Base-by-base conservation (phyloP, 2,113 vertebrate genomes). In the rat (Rattus norvegicus) region DNA sequence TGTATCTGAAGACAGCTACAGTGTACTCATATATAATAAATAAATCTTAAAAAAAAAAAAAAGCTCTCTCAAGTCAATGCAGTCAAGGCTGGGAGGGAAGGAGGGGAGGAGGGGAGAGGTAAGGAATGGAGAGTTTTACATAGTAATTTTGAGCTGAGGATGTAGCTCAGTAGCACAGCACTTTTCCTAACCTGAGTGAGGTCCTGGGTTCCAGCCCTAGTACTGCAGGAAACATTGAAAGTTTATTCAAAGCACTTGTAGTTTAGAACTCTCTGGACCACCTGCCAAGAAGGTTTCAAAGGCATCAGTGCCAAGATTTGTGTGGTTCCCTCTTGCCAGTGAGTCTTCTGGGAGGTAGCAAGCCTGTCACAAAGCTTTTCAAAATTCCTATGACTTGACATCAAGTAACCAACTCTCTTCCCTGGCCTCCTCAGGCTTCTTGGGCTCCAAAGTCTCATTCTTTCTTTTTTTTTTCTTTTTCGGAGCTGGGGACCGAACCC, bases 351-450 rank as follows among this genome's bases (percentile, higher is more conserved):
- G 33, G 65, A 80, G 75, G 52, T 54, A 63, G 70, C n/a, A 6
- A 33, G 54, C 69, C 56, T 80, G 33, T 84, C 76, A 79, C 70
- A 91, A 90, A 92, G 49, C 43, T 67, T 47, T 61, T 90, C 49
- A 73, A 24, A 39, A 84, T 88, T 92, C 93, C 69, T 95, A 72
- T 90, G 75, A 85, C 61, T 84, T 80, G 81, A 80, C 61, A 86
- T 88, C 90, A 92, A 54, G 11, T 36, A 92, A 79, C 72, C 14
- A 11, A 56, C 43, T 95, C 83, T 88, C 59, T 63, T 86, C 43
- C 20, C 20, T 69, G 56, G 13, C 26, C 69, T 91, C 70, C 47
- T 12, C 30, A 86, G 67, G 87, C 52, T 93, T 86, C 59, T 54
- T 95, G 76, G 70, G 65, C 28, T 54, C 76, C 30, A 24, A 79